Evolutionary conservation across 1,140 invertebrate species (phyloP), one percentile per base, ranked within the genome.

Genomic region (Coelopa frigida): DNA sequence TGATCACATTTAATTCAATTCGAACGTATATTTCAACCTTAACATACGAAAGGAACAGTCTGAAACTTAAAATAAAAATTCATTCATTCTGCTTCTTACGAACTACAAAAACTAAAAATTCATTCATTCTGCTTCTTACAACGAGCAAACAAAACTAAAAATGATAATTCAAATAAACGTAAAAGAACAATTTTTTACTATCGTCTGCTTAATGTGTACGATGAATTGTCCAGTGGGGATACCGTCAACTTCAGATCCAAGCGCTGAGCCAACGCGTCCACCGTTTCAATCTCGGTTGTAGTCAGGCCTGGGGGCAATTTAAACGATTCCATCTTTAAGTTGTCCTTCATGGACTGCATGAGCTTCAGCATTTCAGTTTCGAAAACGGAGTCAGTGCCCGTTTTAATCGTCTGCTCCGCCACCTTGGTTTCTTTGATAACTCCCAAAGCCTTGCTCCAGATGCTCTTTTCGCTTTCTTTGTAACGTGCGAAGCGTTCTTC

Each of bases 391-490:
- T 15, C 18, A 12, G 23, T n/a, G 12, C 26, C 14, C 17, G 14
- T 14, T 21, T 46, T 40, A 5, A 14, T 35, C 5, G 12, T 17
- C 0, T 44, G 33, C 5, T 39, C 21, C 12, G 24, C 15, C n/a
- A 22, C 23, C 11, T 44, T 11, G 2, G n/a, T 23, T 10, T 10
- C 26, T 15, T 44, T 22, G 6, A 41, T 41, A 12, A 53, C 38
- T 7, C 48, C 48, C 32, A 53, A 41, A 3, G 52, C 52, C 27
- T 47, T 50, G n/a, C 29, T 41, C 48, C 52, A 53, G 20, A 53
- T 36, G 10, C 40, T 35, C 4, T 23, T 20, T 24, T 53, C 45
- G 8, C 45, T 44, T 15, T 50, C 32, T 36, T 44, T 48, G 18
- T 50, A 53, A 12, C 23, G 26, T 18, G 22, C 32, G 32, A 50